Base-by-base conservation (phyloP, 2,888 invertebrate species). In the Iselma pallidipennis region DNA sequence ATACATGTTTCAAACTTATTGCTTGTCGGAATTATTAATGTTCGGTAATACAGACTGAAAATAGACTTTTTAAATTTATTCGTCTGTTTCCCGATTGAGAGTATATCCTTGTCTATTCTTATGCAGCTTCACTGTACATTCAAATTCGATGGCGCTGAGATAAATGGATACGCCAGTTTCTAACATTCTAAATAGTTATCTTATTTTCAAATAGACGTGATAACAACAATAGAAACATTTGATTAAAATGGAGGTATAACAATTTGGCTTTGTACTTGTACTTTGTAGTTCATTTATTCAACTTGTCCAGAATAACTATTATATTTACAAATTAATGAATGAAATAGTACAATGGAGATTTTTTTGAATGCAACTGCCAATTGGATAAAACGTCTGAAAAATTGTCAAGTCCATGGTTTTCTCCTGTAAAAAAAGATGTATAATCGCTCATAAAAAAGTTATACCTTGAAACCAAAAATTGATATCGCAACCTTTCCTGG, bases 51-150 rank as follows among this genome's bases (percentile, higher is more conserved):
- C 73, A 72, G 75, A 75, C 74, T 68, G 76, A 75, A 76, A 77
- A 77, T 77, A 75, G 77, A 78, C 76, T 77, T 75, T 75, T 72
- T 45, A 76, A 78, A 77, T 78, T 77, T 78, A 78, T 77, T 76
- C 74, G 70, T 71, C 72, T 73, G 71, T 74, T 72, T 23, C 31
- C 69, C 73, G 73, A 74, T 73, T 72, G 74, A 74, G 75, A 73
- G 73, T n/a, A n/a, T n/a, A n/a, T n/a, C n/a, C n/a, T n/a, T n/a
- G n/a, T n/a, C n/a, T n/a, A n/a, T n/a, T n/a, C n/a, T n/a, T n/a
- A n/a, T 70, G 70, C 71, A 72, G 71, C 74, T 74, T 75, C 72
- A 75, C 7, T 77, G 75, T 74, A 66, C 65, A 71, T 70, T 69
- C 72, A 70, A 70, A 67, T 56, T 69, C 68, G 52, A 68, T 75